Base-by-base conservation (phyloP, 2,797 vertebrate species). In the Hybognathus amarus region DNA sequence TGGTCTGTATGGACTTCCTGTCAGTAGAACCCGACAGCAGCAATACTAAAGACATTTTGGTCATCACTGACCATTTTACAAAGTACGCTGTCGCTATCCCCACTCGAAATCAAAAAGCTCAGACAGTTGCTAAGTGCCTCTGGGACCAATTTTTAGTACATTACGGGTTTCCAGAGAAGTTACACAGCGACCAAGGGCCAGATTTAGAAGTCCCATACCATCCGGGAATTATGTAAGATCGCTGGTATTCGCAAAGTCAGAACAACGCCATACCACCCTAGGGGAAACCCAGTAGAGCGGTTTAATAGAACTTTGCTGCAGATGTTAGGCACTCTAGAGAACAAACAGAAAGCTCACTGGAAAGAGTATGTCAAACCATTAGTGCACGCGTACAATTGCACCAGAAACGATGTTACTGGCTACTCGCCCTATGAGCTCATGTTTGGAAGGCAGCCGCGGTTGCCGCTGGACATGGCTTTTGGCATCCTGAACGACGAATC, bases 271-370 rank as follows among this genome's bases (percentile, higher is more conserved):
- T n/a, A n/a, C n/a, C n/a, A n/a, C n/a, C n/a, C n/a, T n/a, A n/a
- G n/a, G n/a, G n/a, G n/a, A n/a, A n/a, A n/a, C n/a, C n/a, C n/a
- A n/a, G n/a, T n/a, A 30, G 30, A 30, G 30, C n/a, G n/a, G 30
- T 2, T 66, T 66, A 67, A 67, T 4, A 36, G 64, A 38, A 67
- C 33, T 6, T 6, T 67, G 18, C 22, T 67, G 64, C 33, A 67
- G 64, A 67, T 67, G 64, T 4, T 38, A 8, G 33, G 64, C 6
- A 67, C 33, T 9, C 1, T 67, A 38, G 18, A 67, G 2, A 38
- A 67, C 17, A 66, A 66, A 66, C 66, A 67, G 66, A 68, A 68
- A 68, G 36, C 66, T 68, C 66, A 68, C 12, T 68, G 66, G 20
- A 40, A 68, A 6, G 20, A 68, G 20, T 68, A 40, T 68, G 36